Conservation (phyloP, 1,140 invertebrate species). For the Euura lappo region DNA sequence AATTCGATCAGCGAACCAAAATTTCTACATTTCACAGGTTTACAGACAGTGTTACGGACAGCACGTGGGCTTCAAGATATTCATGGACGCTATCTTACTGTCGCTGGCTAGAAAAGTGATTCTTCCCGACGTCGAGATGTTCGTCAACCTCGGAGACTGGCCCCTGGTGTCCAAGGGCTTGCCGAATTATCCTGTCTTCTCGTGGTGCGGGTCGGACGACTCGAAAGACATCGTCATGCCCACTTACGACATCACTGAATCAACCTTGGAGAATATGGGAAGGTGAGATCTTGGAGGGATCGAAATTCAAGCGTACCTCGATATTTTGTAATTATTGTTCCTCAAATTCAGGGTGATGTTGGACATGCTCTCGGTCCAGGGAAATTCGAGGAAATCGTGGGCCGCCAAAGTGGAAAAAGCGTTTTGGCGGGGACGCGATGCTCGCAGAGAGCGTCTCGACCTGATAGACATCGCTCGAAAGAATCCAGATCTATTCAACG, state of each 20-base stretch:
- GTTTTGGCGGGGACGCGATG: slow-evolving; percentile 94
- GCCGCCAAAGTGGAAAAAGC: slow-evolving; percentile 74
- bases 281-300: slow-evolving; percentile 61
- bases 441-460: slow-evolving; percentile 80
- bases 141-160: slow-evolving; percentile 96
- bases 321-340: slow-evolving; percentile 18
- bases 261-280: slow-evolving; percentile 89
- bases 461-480: slow-evolving; percentile 80
- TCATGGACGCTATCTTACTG: slow-evolving; percentile 87
- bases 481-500: slow-evolving; percentile 86
- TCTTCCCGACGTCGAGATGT: slow-evolving; percentile 89
- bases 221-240: slow-evolving; percentile 91
- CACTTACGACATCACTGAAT: slow-evolving; percentile 94
- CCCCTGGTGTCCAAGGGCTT: slow-evolving; percentile 72
- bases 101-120: slow-evolving; percentile 83
- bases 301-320: not conserved
- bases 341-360: slow-evolving; percentile 74
- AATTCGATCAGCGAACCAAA: not conserved
- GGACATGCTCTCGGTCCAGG: slow-evolving; percentile 90
- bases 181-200: slow-evolving; percentile 84
- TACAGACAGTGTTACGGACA: slow-evolving; percentile 91
- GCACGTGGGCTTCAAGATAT: slow-evolving; percentile 96
- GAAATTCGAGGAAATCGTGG: slow-evolving; percentile 77
- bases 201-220: slow-evolving; percentile 92
- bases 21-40: slow-evolving; percentile 57